Evolutionary conservation across 2,797 vertebrate species (phyloP).

Genomic region (Amphiprion clarkii): DNA sequence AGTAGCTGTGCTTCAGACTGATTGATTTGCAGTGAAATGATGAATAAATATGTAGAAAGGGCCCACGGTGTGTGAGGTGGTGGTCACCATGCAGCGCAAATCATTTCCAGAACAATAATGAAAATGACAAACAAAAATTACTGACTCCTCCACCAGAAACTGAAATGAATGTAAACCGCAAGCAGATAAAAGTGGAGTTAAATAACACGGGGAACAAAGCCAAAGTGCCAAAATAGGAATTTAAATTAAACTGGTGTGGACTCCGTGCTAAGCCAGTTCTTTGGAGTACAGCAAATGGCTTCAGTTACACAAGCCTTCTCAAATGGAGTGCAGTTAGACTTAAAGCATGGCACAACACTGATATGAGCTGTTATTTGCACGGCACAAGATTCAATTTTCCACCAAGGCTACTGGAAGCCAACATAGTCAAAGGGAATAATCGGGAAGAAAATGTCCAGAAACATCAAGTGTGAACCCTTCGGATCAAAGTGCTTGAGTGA

Average conservation of each 20-base stretch:
- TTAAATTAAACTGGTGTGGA: constrained; percentile 12
- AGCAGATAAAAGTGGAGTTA: constrained; percentile 1
- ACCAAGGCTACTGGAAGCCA: background rate
- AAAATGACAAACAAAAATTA: constrained; percentile 15
- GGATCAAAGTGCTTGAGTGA: constrained; percentile 4
- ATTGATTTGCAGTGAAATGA: constrained; percentile 17
- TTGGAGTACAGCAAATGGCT: background rate
- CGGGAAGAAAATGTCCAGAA: constrained; percentile 13
- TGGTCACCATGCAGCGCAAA: constrained; percentile 12
- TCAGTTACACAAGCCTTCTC: background rate
- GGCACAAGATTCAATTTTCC: constrained; percentile 5
- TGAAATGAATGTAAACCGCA: constrained; percentile 9
- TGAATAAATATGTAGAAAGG: constrained; percentile 24
- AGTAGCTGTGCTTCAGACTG: constrained; percentile 10
- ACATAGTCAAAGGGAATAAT: constrained; percentile 29
- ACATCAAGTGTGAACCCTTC: constrained; percentile 2
- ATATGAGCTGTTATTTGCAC: background rate
- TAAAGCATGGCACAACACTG: background rate
- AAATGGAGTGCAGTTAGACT: background rate
- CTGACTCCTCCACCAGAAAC: background rate
- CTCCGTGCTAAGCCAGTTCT: background rate
- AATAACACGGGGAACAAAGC: constrained; percentile 2
- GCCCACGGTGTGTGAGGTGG: background rate
- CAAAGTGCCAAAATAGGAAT: constrained; percentile 16
- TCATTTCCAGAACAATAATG: constrained; percentile 9